Evolutionary conservation across 2,888 invertebrate genomes (phyloP).

Genomic region (Tetragonula carbonaria): DNA sequence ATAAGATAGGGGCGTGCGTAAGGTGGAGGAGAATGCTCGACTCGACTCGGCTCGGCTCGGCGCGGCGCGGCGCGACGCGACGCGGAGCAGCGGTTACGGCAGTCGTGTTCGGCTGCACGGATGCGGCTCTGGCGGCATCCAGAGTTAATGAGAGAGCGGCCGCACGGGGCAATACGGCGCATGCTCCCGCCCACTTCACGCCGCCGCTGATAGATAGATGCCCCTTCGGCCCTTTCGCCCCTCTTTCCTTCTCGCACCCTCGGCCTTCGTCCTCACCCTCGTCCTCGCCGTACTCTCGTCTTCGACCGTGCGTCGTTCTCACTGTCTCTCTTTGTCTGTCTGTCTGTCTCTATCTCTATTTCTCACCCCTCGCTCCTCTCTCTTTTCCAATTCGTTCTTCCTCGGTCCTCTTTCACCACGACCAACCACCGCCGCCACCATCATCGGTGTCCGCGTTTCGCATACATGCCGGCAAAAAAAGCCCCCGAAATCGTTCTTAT

Average conservation of each 20-base stretch:
- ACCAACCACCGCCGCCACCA: background rate
- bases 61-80: background rate
- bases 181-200: conserved; percentile 84
- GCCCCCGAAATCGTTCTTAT: conserved; percentile 55
- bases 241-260: conserved; percentile 49
- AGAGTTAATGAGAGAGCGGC: conserved; percentile 84
- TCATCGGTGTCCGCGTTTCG: conserved; percentile 47
- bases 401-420: conserved; percentile 12
- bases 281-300: conserved; percentile 25
- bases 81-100: conserved; percentile 50
- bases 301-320: conserved; percentile 2
- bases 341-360: background rate
- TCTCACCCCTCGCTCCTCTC: conserved; percentile 36
- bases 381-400: conserved; percentile 40
- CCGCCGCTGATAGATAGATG: conserved; percentile 84
- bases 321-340: background rate
- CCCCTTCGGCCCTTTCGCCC: conserved; percentile 77
- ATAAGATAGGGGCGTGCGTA: conserved; percentile 23
- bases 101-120: conserved; percentile 82
- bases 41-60: background rate
- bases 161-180: conserved; percentile 83
- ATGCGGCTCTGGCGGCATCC: conserved; percentile 86
- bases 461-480: conserved; percentile 48
- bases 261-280: conserved; percentile 17
- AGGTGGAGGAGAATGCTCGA: conserved; percentile 48